Conservation (phyloP, 2,797 vertebrate genomes). For the Schizopygopsis pylzovi region DNA sequence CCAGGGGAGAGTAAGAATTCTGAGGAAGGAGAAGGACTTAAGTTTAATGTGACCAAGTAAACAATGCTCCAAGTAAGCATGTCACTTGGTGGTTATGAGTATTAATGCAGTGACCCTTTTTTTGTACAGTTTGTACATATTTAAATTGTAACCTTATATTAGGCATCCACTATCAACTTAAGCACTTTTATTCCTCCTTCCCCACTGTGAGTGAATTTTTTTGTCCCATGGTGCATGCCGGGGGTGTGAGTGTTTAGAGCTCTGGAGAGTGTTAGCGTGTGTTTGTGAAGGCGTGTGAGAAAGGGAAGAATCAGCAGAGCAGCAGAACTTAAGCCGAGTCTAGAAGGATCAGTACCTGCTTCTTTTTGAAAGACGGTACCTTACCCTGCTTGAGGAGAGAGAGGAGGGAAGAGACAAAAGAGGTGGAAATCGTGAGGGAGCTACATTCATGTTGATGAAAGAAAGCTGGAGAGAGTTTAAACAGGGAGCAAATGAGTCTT, state of each 20-base stretch:
- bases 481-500: conserved; percentile 51
- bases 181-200: conserved; percentile 46
- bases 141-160: background rate
- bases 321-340: conserved; percentile 54
- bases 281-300: conserved; percentile 21
- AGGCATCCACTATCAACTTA: background rate
- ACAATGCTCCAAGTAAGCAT: background rate
- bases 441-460: conserved; percentile 54
- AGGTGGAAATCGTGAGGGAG: conserved; percentile 52
- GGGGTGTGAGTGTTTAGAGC: conserved; percentile 56
- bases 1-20: conserved; percentile 3
- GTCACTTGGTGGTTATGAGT: background rate
- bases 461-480: conserved; percentile 46
- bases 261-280: conserved; percentile 39
- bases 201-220: conserved; percentile 19
- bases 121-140: background rate
- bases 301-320: conserved; percentile 59
- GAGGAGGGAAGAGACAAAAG: conserved; percentile 56
- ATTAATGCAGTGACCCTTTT: background rate
- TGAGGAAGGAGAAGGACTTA: conserved; percentile 47
- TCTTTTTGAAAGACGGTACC: conserved; percentile 86
- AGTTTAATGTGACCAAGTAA: conserved; percentile 13
- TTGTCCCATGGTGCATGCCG: conserved; percentile 74
- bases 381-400: conserved; percentile 78
- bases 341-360: conserved; percentile 85